These are phyloP conservation scores for Vesta saturnalis DNA, from an alignment of 2,888 invertebrate genomes.

Conservation along the genomic window DNA sequence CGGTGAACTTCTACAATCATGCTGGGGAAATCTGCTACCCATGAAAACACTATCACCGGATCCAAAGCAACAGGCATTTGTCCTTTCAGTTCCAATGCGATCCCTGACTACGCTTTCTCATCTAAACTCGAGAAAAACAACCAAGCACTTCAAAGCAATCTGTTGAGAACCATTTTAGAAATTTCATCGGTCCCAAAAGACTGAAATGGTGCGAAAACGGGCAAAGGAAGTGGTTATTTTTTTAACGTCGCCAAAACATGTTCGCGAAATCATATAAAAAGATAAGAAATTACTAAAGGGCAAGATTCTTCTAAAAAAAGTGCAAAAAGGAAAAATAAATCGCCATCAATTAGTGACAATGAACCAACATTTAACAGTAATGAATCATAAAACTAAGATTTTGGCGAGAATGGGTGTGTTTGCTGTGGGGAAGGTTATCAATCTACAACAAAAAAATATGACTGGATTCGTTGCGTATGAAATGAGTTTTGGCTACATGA, in stretches of 20 bases:
- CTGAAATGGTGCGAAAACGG: background rate
- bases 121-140: background rate
- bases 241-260: background rate
- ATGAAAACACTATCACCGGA: background rate
- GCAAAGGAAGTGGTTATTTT: background rate
- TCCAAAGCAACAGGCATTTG: background rate
- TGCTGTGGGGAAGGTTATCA: background rate
- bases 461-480: background rate
- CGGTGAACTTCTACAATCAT: background rate
- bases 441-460: background rate
- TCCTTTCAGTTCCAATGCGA: background rate
- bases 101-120: background rate
- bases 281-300: background rate
- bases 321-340: constrained; percentile 2
- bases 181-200: background rate
- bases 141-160: constrained; percentile 3
- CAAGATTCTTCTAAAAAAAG: background rate
- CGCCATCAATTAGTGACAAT: background rate
- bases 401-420: background rate
- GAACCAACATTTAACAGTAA: background rate
- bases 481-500: constrained; percentile 3
- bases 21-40: constrained; percentile 8
- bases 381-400: background rate
- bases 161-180: constrained; percentile 1
- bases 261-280: background rate